Evolutionary conservation across 1,140 invertebrate genomes (phyloP).

Genomic region (Chelonus insularis): DNA sequence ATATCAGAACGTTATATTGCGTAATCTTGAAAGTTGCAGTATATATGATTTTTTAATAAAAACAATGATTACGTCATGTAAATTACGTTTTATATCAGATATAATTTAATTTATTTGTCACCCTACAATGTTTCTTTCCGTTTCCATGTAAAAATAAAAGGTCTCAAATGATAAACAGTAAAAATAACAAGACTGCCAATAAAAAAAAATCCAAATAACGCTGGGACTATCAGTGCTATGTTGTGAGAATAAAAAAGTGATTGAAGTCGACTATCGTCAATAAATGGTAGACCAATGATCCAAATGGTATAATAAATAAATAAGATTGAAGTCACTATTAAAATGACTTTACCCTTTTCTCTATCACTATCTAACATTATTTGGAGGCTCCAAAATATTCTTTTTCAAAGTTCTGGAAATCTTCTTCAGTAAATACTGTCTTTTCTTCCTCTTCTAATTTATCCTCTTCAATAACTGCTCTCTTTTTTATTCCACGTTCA

Average conservation of each 20-base stretch:
- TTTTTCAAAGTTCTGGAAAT: conserved; percentile 59
- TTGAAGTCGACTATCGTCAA: conserved; percentile 65
- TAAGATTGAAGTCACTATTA: conserved; percentile 60
- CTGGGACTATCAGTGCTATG: conserved; percentile 65
- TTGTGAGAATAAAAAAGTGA: conserved; percentile 65
- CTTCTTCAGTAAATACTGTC: conserved; percentile 61
- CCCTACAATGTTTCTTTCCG: neutral
- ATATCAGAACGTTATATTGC: too few species aligned
- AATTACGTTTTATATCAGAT: too few species aligned
- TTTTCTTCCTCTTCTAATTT: conserved; percentile 39
- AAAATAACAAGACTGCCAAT: conserved; percentile 68
- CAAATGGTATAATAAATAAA: conserved; percentile 70
- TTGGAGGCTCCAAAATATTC: conserved; percentile 56
- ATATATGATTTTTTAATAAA: too few species aligned
- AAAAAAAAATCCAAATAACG: conserved; percentile 65
- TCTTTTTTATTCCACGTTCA: conserved; percentile 34
- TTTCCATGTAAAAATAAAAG: conserved; percentile 17
- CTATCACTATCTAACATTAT: conserved; percentile 50
- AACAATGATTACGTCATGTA: too few species aligned
- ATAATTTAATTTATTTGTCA: too few species aligned
- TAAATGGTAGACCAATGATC: conserved; percentile 71
- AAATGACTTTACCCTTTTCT: conserved; percentile 62
- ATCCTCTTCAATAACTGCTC: conserved; percentile 29
- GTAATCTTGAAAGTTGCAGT: too few species aligned
- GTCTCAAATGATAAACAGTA: conserved; percentile 65